Conservation (phyloP, 2,113 vertebrate genomes). For the Rissa tridactyla region DNA sequence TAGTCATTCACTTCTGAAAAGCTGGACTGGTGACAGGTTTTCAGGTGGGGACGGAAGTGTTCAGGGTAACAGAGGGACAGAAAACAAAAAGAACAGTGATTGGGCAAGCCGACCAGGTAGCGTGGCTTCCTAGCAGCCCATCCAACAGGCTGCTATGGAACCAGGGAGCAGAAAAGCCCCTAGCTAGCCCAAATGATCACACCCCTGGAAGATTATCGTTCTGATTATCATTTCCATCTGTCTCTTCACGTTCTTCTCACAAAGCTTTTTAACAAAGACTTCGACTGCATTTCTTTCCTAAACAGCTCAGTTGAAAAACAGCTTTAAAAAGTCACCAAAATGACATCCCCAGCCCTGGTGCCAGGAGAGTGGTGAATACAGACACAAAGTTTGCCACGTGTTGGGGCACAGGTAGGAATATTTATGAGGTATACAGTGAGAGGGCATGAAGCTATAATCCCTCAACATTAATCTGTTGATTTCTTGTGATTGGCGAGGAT, state of each 20-base stretch:
- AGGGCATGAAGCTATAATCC: neutral
- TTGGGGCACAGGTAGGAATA: neutral
- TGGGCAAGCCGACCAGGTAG: neutral
- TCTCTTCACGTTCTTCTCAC: neutral
- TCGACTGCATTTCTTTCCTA: neutral
- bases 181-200: neutral
- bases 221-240: neutral
- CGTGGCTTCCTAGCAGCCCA: neutral
- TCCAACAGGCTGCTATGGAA: neutral
- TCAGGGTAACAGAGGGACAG: neutral
- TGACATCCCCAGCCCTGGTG: neutral
- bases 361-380: neutral
- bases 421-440: neutral
- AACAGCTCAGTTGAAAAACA: neutral
- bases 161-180: neutral
- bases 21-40: neutral
- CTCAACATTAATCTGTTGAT: neutral
- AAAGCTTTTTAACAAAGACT: neutral
- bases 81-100: neutral
- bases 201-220: neutral
- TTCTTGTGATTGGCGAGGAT: neutral
- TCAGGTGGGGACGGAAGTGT: neutral
- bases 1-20: neutral
- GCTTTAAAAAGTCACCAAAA: neutral
- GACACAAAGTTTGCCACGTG: neutral